Evolutionary conservation across 2,888 invertebrate species (phyloP).

Genomic region (Scrobipalpa atriplicella): DNA sequence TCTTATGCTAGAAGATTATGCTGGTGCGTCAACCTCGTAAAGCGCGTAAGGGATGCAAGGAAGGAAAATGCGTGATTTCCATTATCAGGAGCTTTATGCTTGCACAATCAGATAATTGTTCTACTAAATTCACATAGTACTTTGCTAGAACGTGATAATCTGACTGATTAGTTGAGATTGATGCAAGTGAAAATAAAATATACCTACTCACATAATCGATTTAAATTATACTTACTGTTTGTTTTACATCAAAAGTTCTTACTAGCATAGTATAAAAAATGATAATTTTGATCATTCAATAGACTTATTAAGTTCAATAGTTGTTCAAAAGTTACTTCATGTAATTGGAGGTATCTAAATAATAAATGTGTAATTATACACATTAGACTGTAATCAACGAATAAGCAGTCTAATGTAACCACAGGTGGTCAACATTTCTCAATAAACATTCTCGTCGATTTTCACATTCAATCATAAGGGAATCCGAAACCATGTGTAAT

Average conservation of each 20-base stretch:
- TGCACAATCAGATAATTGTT: slow-evolving; percentile 5
- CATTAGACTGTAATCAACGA: no score
- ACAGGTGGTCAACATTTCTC: not conserved
- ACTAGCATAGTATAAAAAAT: no score
- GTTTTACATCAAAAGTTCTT: no score
- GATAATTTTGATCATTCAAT: no score
- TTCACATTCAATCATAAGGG: slow-evolving; percentile 8
- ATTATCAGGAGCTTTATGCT: not conserved
- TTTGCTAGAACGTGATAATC: not conserved
- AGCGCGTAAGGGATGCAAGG: slow-evolving; percentile 5
- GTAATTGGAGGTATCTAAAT: no score
- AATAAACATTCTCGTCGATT: not conserved
- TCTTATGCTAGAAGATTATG: no score
- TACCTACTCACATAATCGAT: no score
- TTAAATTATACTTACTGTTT: no score
- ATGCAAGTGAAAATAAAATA: not conserved
- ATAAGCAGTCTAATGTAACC: not conserved
- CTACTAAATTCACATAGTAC: not conserved
- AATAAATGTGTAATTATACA: no score
- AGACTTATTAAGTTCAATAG: no score
- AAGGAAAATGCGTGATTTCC: no score
- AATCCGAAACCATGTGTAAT: slow-evolving; percentile 12
- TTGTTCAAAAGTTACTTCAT: no score
- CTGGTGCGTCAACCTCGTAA: not conserved
- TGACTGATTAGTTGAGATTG: not conserved